A percentile compares a stretch with the other conserved stretches of the same genome.
Evolutionary conservation across 2,888 invertebrate genomes (phyloP).

Genomic region (Cantharis rustica): DNA sequence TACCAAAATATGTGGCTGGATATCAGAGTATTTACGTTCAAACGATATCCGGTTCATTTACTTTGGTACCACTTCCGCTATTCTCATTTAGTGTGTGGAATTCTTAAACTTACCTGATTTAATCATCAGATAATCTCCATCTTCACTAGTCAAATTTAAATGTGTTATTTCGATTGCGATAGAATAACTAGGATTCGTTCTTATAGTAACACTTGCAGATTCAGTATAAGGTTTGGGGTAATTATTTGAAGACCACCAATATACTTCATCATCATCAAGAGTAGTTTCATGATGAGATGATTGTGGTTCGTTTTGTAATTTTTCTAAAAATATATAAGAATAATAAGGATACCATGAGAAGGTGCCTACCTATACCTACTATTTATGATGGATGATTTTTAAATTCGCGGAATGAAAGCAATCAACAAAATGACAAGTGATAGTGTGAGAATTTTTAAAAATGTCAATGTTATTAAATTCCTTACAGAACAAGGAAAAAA

Average conservation of each 20-base stretch:
- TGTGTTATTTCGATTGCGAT: constrained; percentile 39
- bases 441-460: too few relatives aligned
- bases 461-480: too few relatives aligned
- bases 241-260: constrained; percentile 4
- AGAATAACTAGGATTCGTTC: constrained; percentile 5
- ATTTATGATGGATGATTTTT: too few relatives aligned
- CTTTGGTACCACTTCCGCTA: too few relatives aligned
- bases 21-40: too few relatives aligned
- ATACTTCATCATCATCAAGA: not conserved
- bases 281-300: not conserved
- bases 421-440: too few relatives aligned
- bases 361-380: too few relatives aligned
- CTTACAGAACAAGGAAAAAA: too few relatives aligned
- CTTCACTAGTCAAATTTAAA: constrained; percentile 22
- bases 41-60: not conserved
- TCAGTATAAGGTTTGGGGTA: constrained; percentile 11
- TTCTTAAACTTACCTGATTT: constrained; percentile 28
- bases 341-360: not conserved
- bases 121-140: constrained; percentile 28
- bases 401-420: too few relatives aligned
- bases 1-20: too few relatives aligned
- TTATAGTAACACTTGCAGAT: not conserved
- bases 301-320: not conserved
- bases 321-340: not conserved
- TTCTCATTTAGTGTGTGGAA: too few relatives aligned